A percentile compares a stretch with the other conserved stretches of the same genome.
These are phyloP conservation scores for Leucania comma DNA, from an alignment of 2,888 invertebrate species.

Conservation along the genomic window DNA sequence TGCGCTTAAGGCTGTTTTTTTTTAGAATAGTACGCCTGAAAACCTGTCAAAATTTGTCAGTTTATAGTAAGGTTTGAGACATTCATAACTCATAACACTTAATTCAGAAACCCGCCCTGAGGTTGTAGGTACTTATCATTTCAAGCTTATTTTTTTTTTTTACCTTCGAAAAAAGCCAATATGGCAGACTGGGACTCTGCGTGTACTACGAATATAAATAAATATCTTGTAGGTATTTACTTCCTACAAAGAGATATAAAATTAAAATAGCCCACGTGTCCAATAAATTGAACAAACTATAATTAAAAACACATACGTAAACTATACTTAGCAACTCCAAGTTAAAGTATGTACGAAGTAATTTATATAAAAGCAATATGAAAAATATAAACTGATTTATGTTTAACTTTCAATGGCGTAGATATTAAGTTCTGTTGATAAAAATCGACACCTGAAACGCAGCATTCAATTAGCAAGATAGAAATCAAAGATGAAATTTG, in stretches of 20 bases:
- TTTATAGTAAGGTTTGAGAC: too few relatives aligned
- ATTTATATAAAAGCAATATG: constrained; percentile 39
- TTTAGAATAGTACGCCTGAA: too few relatives aligned
- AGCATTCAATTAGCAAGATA: constrained; percentile 77
- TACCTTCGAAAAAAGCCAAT: too few relatives aligned
- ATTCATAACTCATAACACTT: too few relatives aligned
- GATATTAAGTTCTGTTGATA: constrained; percentile 67
- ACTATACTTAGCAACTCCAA: constrained; percentile 39
- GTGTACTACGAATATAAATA: constrained; percentile 1
- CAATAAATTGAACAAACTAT: constrained; percentile 42
- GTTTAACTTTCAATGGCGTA: constrained; percentile 36
- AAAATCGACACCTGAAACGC: constrained; percentile 71
- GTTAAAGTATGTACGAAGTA: constrained; percentile 25
- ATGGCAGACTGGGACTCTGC: neutral
- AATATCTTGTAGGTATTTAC: constrained; percentile 18
- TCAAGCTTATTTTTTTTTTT: neutral
- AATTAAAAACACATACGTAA: constrained; percentile 31
- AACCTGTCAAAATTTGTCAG: too few relatives aligned
- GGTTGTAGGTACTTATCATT: too few relatives aligned
- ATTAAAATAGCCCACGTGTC: constrained; percentile 21
- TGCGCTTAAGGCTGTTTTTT: too few relatives aligned
- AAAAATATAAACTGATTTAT: constrained; percentile 53
- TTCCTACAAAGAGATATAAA: constrained; percentile 29
- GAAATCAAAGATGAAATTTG: constrained; percentile 71
- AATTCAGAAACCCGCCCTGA: too few relatives aligned